These are phyloP conservation scores for Sycophila texana DNA, from an alignment of 2,888 invertebrate genomes.

Conservation along the genomic window DNA sequence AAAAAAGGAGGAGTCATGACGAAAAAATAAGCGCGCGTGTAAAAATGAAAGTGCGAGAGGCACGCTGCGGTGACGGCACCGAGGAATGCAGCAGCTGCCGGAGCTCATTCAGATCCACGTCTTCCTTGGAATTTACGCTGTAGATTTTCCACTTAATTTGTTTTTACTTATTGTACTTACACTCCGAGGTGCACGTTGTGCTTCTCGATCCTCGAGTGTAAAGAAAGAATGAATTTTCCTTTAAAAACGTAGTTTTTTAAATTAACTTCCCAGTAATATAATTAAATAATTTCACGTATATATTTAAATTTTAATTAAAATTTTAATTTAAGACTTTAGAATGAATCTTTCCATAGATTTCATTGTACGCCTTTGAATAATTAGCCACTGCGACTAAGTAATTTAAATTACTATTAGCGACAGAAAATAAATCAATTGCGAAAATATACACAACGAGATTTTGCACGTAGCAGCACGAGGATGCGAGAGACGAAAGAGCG, in stretches of 20 bases:
- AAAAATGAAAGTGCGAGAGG: slow-evolving; percentile 61
- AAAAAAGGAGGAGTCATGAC: slow-evolving; percentile 41
- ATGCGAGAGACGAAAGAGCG: not conserved
- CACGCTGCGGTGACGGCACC: slow-evolving; percentile 66
- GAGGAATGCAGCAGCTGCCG: slow-evolving; percentile 72
- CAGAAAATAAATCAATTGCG: too few relatives aligned
- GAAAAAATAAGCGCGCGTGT: slow-evolving; percentile 58
- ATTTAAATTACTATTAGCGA: too few relatives aligned
- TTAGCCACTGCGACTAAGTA: too few relatives aligned
- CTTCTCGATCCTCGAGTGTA: slow-evolving; percentile 1
- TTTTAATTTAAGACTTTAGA: too few relatives aligned
- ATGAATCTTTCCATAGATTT: too few relatives aligned
- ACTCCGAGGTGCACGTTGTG: not conserved
- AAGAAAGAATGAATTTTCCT: not conserved
- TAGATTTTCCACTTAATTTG: slow-evolving; percentile 11
- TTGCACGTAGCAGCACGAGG: not conserved
- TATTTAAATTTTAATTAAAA: too few relatives aligned
- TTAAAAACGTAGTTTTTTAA: too few relatives aligned
- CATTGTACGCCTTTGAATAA: too few relatives aligned
- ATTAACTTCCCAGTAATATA: too few relatives aligned
- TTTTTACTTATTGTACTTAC: slow-evolving; percentile 7
- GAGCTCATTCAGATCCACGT: slow-evolving; percentile 73
- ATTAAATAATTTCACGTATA: too few relatives aligned
- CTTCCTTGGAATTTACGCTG: slow-evolving; percentile 66
- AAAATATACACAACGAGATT: not conserved